phyloP scores from a whole-genome alignment of 2,797 vertebrate species.

The Phoebastria nigripes region DNA sequence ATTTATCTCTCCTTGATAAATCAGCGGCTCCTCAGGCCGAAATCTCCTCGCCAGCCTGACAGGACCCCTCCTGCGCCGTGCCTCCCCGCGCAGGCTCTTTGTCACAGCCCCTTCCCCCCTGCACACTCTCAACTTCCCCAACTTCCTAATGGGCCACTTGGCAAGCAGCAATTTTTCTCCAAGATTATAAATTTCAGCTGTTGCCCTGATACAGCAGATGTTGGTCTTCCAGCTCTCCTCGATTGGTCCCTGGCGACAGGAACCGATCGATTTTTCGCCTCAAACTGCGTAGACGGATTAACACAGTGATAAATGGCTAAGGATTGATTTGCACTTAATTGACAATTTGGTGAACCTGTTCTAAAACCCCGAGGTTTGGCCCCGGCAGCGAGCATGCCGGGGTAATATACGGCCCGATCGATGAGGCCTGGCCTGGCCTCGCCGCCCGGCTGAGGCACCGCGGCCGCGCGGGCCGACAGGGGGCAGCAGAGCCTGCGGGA shows the following conservation, averaged over 20 bases:
- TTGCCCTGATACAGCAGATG: constrained; percentile 63
- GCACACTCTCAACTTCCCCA: not conserved
- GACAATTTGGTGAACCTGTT: constrained; percentile 92
- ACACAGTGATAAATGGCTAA: constrained; percentile 86
- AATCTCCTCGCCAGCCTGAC: not conserved
- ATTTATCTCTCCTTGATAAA: not conserved
- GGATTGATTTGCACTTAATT: constrained; percentile 98
- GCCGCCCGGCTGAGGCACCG: not conserved
- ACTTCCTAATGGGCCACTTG: constrained; percentile 52
- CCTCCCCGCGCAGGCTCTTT: not conserved
- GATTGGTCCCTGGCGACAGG: constrained; percentile 74
- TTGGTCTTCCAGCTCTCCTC: constrained; percentile 67
- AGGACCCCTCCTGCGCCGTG: not conserved
- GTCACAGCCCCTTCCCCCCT: constrained; percentile 4
- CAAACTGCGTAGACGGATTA: constrained; percentile 62
- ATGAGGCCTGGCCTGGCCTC: constrained; percentile 75
- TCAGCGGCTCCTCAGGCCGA: not conserved
- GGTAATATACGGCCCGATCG: constrained; percentile 78
- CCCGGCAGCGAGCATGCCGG: constrained; percentile 67
- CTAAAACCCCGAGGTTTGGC: constrained; percentile 67
- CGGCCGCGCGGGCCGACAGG: constrained; percentile 61
- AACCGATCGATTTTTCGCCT: constrained; percentile 70
- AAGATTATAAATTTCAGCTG: constrained; percentile 68
- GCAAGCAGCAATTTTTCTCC: constrained; percentile 41
- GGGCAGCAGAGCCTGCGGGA: constrained; percentile 74